Percentiles rank a stretch among this genome's conserved stretches.
Conservation (phyloP, 2,888 invertebrate genomes). For the Melieria crassipennis region DNA sequence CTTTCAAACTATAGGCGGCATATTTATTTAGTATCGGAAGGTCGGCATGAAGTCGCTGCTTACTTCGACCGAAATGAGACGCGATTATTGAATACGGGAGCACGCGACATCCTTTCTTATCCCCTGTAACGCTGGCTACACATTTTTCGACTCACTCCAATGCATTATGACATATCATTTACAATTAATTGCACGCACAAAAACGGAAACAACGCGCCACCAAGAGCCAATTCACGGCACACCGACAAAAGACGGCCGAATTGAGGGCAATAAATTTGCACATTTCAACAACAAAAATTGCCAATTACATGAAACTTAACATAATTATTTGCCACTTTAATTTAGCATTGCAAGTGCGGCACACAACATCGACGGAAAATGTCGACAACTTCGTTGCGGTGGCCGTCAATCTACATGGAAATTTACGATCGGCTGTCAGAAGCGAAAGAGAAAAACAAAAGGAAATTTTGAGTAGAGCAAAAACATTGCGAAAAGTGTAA, state of each 20-base stretch:
- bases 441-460: not conserved
- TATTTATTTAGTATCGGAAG: too few species aligned
- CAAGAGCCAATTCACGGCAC: conserved; percentile 31
- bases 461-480: not conserved
- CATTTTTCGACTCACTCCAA: too few species aligned
- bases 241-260: conserved; percentile 43
- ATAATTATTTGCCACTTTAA: conserved; percentile 58
- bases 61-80: too few species aligned
- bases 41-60: too few species aligned
- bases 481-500: not conserved
- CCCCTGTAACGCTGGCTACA: too few species aligned
- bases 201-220: conserved; percentile 33
- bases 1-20: too few species aligned
- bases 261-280: conserved; percentile 45
- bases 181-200: too few species aligned
- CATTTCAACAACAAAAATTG: conserved; percentile 46
- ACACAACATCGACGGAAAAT: conserved; percentile 31
- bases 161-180: too few species aligned
- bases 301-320: conserved; percentile 54
- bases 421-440: conserved; percentile 35
- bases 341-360: conserved; percentile 45
- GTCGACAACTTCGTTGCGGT: conserved; percentile 5
- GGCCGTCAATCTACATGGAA: conserved; percentile 28
- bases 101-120: too few species aligned
- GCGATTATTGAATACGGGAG: too few species aligned